Conservation (phyloP, 2,888 invertebrate species). For the Leucoma salicis region DNA sequence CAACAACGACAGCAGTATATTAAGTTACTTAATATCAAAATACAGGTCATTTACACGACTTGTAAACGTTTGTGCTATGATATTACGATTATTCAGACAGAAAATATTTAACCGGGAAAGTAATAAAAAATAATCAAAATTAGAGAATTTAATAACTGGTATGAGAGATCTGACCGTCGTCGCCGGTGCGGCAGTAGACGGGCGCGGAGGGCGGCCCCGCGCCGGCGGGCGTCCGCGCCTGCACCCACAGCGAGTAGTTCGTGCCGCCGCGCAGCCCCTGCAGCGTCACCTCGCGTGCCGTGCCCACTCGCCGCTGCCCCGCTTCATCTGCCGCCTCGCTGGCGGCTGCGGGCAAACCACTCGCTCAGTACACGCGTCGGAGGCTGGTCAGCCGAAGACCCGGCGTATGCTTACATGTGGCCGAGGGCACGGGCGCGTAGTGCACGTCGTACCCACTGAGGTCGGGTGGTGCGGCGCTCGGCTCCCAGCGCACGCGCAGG, state of each 20-base stretch:
- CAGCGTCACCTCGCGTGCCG: constrained; percentile 74
- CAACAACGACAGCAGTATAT: too few species aligned
- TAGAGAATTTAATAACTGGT: too few species aligned
- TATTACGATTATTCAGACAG: too few species aligned
- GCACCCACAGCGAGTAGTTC: constrained; percentile 91
- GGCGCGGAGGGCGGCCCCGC: constrained; percentile 88
- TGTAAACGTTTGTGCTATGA: too few species aligned
- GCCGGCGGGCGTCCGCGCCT: constrained; percentile 89
- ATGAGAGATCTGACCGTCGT: constrained; percentile 83
- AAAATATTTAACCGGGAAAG: too few species aligned
- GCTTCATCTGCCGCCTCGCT: constrained; percentile 24
- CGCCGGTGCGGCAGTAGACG: constrained; percentile 88
- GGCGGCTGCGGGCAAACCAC: constrained; percentile 2
- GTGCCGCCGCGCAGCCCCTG: constrained; percentile 89
- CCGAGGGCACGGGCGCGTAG: constrained; percentile 80
- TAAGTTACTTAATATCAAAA: too few species aligned
- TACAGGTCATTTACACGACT: too few species aligned
- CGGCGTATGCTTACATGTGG: constrained; percentile 39
- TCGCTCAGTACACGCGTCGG: too few species aligned
- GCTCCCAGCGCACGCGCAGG: constrained; percentile 88
- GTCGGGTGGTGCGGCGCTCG: constrained; percentile 77
- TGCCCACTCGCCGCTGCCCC: constrained; percentile 32
- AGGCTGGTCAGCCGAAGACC: background rate
- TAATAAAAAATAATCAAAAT: too few species aligned
- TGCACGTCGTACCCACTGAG: constrained; percentile 90